Conservation (phyloP, 1,140 invertebrate genomes). For the Drosophila kepulauana region DNA sequence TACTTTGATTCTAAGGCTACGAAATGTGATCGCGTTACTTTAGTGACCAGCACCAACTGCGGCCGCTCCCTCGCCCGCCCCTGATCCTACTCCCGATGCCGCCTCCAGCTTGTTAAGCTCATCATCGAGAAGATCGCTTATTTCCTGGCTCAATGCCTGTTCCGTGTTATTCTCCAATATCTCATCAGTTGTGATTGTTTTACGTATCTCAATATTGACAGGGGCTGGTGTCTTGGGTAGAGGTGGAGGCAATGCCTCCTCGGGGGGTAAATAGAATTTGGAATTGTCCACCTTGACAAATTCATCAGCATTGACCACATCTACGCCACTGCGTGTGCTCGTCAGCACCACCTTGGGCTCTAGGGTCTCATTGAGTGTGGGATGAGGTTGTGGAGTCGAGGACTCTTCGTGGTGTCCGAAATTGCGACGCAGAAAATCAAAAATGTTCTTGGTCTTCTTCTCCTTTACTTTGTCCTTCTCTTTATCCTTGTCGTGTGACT, state of each 20-base stretch:
- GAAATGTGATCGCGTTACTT: background rate
- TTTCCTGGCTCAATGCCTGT: constrained; percentile 74
- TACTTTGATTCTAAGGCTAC: background rate
- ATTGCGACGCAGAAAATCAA: constrained; percentile 80
- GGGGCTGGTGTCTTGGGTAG: constrained; percentile 74
- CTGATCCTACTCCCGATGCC: constrained; percentile 11
- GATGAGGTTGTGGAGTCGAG: constrained; percentile 39
- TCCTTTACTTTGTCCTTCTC: constrained; percentile 45
- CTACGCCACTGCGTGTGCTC: constrained; percentile 72
- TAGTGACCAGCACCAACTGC: constrained; percentile 43
- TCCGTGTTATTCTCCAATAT: constrained; percentile 74
- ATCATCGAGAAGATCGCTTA: constrained; percentile 80
- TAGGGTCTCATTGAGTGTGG: constrained; percentile 65
- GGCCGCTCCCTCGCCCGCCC: background rate
- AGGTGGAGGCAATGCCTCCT: constrained; percentile 59
- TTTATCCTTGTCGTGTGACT: background rate
- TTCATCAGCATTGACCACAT: constrained; percentile 69
- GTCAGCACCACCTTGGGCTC: constrained; percentile 74
- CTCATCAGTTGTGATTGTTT: constrained; percentile 76
- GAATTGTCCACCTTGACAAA: constrained; percentile 75
- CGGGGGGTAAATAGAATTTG: constrained; percentile 73
- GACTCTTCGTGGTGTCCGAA: constrained; percentile 73
- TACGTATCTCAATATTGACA: constrained; percentile 78
- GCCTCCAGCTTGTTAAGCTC: constrained; percentile 75
- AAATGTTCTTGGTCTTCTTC: constrained; percentile 83